Evolutionary conservation across 2,113 vertebrate genomes (phyloP).

Genomic region (Perca fluviatilis): DNA sequence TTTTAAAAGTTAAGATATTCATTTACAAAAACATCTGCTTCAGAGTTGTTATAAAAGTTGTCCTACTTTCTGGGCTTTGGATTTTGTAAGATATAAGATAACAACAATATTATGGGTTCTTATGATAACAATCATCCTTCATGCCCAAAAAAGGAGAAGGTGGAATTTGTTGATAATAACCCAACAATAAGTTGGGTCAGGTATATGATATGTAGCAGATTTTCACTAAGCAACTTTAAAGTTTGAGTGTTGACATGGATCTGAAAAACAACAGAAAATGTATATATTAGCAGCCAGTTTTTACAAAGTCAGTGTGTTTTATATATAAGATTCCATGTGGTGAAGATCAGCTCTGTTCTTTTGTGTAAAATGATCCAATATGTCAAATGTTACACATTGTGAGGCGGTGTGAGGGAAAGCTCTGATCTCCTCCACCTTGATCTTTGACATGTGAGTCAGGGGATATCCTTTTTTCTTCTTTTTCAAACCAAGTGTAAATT

Average conservation of each 20-base stretch:
- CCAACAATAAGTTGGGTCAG: not conserved
- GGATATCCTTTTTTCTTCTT: constrained; percentile 48
- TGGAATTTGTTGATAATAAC: not conserved
- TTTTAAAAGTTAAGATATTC: not conserved
- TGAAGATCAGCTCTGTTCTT: constrained; percentile 41
- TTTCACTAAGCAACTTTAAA: constrained; percentile 10
- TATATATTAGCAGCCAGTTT: not conserved
- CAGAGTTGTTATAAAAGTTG: not conserved
- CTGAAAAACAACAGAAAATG: constrained; percentile 4
- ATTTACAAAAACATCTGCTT: not conserved
- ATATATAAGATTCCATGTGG: constrained; percentile 18
- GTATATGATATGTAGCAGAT: constrained; percentile 4
- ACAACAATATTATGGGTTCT: constrained; percentile 13
- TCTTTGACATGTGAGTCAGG: constrained; percentile 52
- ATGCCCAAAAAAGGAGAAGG: not conserved
- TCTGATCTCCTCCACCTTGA: constrained; percentile 57
- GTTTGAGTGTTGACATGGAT: not conserved
- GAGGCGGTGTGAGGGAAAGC: constrained; percentile 22
- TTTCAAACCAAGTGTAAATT: constrained; percentile 41
- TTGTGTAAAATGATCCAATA: constrained; percentile 54
- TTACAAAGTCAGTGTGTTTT: not conserved
- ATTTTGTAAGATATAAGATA: not conserved
- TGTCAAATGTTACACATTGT: constrained; percentile 39
- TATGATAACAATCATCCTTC: not conserved
- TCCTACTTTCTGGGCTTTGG: not conserved